Conservation (phyloP, 2,797 vertebrate species). For the Cuniculus paca region DNA sequence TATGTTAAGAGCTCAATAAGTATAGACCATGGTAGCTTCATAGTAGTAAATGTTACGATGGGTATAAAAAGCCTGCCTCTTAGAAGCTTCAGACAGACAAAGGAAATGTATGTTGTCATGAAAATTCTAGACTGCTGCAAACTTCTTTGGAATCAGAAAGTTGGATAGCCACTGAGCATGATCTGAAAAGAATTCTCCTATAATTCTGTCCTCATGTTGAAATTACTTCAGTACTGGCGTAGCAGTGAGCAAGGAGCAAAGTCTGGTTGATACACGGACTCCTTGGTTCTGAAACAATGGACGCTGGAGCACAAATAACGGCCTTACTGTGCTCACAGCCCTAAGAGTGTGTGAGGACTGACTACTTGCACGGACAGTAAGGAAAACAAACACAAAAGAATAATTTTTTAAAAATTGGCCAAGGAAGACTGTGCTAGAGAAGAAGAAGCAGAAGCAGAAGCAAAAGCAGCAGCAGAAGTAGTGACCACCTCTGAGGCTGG, state of each 20-base stretch:
- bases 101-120: background rate
- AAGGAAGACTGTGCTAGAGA: background rate
- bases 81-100: background rate
- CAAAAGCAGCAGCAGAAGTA: background rate
- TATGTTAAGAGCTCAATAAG: background rate
- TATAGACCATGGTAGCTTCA: rapidly evolving
- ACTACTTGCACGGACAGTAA: background rate
- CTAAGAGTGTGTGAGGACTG: background rate
- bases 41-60: background rate
- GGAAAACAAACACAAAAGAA: background rate
- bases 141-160: constrained; percentile 34
- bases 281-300: background rate
- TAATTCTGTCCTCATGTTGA: background rate
- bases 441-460: background rate
- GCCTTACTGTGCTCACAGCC: background rate
- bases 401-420: background rate
- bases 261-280: background rate
- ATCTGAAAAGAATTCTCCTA: background rate
- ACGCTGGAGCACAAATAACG: background rate
- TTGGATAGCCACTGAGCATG: background rate
- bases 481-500: background rate
- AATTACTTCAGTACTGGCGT: background rate
- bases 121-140: constrained; percentile 38
- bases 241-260: background rate
- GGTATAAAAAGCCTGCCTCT: background rate